A percentile compares a stretch with the other conserved stretches of the same genome.
Evolutionary conservation across 2,113 vertebrate genomes (phyloP).

Genomic region (Triplophysa siluroides): DNA sequence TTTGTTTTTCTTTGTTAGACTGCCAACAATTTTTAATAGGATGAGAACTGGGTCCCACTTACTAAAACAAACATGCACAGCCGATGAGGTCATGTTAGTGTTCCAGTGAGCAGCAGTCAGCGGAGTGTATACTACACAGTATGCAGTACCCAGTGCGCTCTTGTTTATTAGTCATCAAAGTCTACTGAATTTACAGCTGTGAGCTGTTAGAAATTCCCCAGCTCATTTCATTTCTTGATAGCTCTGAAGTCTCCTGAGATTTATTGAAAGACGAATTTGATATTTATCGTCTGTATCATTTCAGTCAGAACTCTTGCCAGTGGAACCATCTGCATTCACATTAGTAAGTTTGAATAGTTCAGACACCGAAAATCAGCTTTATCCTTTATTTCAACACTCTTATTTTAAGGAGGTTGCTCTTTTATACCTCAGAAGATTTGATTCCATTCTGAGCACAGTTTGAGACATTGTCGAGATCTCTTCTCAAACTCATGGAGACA

Average conservation of each 20-base stretch:
- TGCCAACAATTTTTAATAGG: no score
- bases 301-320: constrained; percentile 2
- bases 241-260: constrained; percentile 15
- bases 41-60: no score
- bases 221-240: constrained; percentile 31
- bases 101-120: background rate
- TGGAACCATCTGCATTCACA: constrained; percentile 10
- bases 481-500: no score
- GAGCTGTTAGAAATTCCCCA: background rate
- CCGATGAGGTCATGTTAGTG: no score
- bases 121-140: background rate
- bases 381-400: no score
- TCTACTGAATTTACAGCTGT: constrained; percentile 17
- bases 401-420: no score
- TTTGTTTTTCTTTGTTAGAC: no score
- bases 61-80: no score
- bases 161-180: background rate
- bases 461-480: no score
- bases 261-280: constrained; percentile 13
- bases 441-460: no score
- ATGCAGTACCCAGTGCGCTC: background rate
- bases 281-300: constrained; percentile 26
- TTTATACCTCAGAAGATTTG: no score
- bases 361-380: background rate
- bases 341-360: background rate